These are phyloP conservation scores for Caenorhabditis remanei DNA, from an alignment of 1,140 invertebrate genomes.

Conservation along the genomic window DNA sequence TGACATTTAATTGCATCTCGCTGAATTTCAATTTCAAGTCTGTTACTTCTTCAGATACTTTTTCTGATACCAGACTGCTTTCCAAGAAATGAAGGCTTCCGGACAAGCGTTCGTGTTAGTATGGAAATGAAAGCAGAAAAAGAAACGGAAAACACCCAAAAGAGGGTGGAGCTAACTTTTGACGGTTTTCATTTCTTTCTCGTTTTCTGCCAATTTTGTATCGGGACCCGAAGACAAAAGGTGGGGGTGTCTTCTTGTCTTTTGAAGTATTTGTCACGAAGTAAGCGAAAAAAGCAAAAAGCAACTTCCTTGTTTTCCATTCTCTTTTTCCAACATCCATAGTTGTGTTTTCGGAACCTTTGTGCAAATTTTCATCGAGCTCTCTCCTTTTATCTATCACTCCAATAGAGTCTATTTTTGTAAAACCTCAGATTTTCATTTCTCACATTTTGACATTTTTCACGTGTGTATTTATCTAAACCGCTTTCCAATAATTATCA, in stretches of 20 bases:
- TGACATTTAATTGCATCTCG: not conserved
- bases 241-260: conserved; percentile 21
- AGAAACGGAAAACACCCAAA: not conserved
- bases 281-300: conserved; percentile 22
- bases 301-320: conserved; percentile 21
- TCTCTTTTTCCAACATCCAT: not conserved
- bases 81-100: no score
- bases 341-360: conserved; percentile 28
- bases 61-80: no score
- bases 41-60: no score
- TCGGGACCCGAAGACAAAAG: not conserved
- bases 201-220: no score
- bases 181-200: not conserved
- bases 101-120: not conserved
- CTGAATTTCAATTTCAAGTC: not conserved
- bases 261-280: conserved; percentile 22
- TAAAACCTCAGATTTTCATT: no score
- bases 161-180: not conserved
- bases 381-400: not conserved
- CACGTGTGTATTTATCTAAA: not conserved
- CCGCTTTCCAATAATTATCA: not conserved
- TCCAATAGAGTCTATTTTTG: no score
- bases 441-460: no score
- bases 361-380: conserved; percentile 24
- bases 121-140: not conserved